These are phyloP conservation scores for Platycheirus rosarum DNA, from an alignment of 2,888 invertebrate species.

Conservation along the genomic window DNA sequence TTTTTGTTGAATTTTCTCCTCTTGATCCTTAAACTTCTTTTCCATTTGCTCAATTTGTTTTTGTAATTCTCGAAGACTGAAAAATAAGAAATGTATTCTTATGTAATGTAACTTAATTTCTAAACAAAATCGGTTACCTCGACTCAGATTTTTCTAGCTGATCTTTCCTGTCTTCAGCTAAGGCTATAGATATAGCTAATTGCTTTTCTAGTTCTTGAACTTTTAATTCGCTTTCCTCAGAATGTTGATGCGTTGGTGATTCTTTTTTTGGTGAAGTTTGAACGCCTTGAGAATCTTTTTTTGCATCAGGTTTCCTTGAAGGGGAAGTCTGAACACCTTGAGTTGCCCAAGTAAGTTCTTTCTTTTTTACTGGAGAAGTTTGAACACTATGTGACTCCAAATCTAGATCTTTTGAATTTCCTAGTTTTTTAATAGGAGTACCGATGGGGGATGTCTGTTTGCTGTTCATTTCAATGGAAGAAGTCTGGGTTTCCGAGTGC, in stretches of 20 bases:
- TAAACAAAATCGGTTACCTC: slow-evolving; percentile 75
- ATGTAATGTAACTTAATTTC: background rate
- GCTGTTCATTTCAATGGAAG: slow-evolving; percentile 17
- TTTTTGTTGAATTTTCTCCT: slow-evolving; percentile 54
- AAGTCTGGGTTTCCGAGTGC: slow-evolving; percentile 46
- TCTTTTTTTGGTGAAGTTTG: slow-evolving; percentile 70
- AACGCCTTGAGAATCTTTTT: slow-evolving; percentile 49
- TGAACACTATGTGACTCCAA: slow-evolving; percentile 27
- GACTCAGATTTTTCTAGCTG: slow-evolving; percentile 76
- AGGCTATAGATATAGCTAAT: slow-evolving; percentile 71
- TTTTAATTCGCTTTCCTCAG: slow-evolving; percentile 39
- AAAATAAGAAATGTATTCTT: background rate
- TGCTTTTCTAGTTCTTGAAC: slow-evolving; percentile 68
- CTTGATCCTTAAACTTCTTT: slow-evolving; percentile 58
- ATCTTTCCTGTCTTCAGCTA: slow-evolving; percentile 75
- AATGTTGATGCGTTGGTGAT: slow-evolving; percentile 50
- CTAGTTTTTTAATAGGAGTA: slow-evolving; percentile 15
- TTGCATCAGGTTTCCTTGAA: background rate
- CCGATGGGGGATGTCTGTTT: slow-evolving; percentile 59
- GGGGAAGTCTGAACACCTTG: slow-evolving; percentile 20
- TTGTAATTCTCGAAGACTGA: slow-evolving; percentile 77
- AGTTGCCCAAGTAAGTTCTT: background rate
- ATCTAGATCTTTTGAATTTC: background rate
- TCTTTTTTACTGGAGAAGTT: slow-evolving; percentile 7
- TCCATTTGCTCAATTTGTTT: slow-evolving; percentile 77